phyloP scores from a whole-genome alignment of 2,113 vertebrate species.

The Syngnathoides biaculeatus region DNA sequence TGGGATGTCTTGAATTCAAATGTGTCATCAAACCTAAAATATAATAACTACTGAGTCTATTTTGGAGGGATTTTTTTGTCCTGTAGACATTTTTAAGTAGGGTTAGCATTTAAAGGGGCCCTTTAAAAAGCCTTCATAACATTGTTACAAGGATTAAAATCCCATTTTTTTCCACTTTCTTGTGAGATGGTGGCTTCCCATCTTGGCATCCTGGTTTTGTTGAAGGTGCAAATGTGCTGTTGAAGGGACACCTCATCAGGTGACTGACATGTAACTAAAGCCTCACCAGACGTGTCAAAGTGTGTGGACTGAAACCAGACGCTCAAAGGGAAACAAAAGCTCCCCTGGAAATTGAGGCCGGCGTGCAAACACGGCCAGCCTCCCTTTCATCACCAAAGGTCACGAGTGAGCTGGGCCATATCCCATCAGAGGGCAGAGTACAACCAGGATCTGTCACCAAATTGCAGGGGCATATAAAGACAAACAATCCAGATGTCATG shows the following conservation, averaged over 20 bases:
- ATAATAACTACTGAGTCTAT: no score
- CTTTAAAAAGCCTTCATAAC: background rate
- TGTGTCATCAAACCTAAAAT: no score
- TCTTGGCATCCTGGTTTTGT: background rate
- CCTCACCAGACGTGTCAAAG: conserved; percentile 54
- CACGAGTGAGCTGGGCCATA: no score
- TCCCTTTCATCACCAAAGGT: background rate
- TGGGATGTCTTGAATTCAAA: no score
- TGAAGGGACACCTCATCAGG: conserved; percentile 48
- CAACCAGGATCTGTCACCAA: no score
- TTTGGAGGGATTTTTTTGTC: no score
- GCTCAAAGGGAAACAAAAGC: conserved; percentile 6
- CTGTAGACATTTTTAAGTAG: no score
- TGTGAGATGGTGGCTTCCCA: background rate
- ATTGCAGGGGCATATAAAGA: no score
- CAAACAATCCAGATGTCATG: no score
- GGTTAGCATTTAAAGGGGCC: no score
- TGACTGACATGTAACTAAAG: conserved; percentile 52
- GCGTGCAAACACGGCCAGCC: background rate
- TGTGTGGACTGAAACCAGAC: conserved; percentile 18
- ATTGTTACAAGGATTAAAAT: background rate
- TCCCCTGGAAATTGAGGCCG: conserved; percentile 36
- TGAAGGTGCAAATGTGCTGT: background rate
- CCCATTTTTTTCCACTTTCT: background rate
- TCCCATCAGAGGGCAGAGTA: no score